Base-by-base conservation (phyloP, 2,113 vertebrate genomes). In the Phylloscopus trochilus region DNA sequence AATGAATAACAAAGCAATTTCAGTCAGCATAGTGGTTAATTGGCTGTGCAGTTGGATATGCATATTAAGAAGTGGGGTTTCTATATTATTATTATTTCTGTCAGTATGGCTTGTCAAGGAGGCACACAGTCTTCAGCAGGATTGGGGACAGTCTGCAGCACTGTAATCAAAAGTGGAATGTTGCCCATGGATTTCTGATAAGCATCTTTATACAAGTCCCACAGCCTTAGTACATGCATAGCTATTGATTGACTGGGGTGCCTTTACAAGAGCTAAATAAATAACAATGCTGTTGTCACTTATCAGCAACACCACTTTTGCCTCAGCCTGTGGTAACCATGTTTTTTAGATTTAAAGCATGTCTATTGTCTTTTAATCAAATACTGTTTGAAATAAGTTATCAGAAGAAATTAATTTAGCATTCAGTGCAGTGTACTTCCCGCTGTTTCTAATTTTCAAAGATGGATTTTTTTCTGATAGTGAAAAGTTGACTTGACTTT, bases 101-200 rank as follows among this genome's bases (percentile, higher is more conserved):
- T 98, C 96, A 97, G 90, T 97, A 69, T 70, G 94, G 96, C 89
- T 97, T 98, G 95, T 98, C 97, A 96, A 85, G 87, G 97, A 96
- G 96, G 95, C 96, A 95, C 69, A 88, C 51, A 95, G 92, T 63
- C 93, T 97, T 96, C 97, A 95, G 91, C 92, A 81, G 69, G 83
- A 52, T 73, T 96, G 82, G 81, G 93, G 96, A 97, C 97, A 96
- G 97, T 94, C 96, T 93, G 83, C 82, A 83, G 95, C 84, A 91
- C 92, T 93, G 44, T 92, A 95, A 96, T 97, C 92, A 97, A 97
- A 97, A 97, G 96, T 95, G 95, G 97, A 97, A 96, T 52, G 81
- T 77, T 91, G 95, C 96, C 97, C 95, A 97, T 98, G 95, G 97
- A 95, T 97, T 97, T 97, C 96, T 98, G 98, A 99, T 98, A 98